These are phyloP conservation scores for Chrysemys picta DNA, from an alignment of 2,113 vertebrate species.

Conservation along the genomic window DNA sequence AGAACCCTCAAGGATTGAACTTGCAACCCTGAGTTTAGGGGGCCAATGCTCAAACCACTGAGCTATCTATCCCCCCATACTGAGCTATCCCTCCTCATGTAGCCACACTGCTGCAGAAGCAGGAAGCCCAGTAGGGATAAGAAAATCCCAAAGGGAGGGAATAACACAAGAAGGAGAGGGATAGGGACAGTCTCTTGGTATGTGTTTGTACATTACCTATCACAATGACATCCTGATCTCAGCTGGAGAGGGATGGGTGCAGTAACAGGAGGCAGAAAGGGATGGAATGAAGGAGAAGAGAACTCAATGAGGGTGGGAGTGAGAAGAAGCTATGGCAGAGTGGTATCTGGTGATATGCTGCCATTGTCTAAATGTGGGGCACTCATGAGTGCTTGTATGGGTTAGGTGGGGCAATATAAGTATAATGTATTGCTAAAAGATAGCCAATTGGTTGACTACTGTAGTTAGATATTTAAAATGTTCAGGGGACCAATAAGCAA, in stretches of 20 bases:
- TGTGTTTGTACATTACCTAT: not conserved
- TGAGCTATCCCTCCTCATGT: not conserved
- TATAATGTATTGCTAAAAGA: not conserved
- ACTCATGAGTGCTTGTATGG: not conserved
- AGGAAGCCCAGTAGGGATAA: not conserved
- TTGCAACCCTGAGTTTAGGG: no score
- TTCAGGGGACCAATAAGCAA: no score
- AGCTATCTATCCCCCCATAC: no score
- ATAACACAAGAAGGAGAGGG: not conserved
- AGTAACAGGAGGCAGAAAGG: not conserved
- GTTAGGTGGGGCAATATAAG: not conserved
- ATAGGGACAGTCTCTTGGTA: not conserved
- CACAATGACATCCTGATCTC: not conserved
- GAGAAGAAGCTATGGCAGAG: not conserved
- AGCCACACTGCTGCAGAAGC: not conserved
- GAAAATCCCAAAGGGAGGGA: not conserved
- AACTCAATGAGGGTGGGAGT: not conserved
- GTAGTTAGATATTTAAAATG: no score
- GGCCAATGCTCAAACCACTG: no score
- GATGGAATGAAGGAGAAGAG: not conserved
- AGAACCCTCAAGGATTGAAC: no score
- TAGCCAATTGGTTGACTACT: no score
- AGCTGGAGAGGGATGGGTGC: no score
- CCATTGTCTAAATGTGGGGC: not conserved
- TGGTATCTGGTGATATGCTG: not conserved